phyloP scores from a whole-genome alignment of 2,113 vertebrate species.

The Sterna hirundo region DNA sequence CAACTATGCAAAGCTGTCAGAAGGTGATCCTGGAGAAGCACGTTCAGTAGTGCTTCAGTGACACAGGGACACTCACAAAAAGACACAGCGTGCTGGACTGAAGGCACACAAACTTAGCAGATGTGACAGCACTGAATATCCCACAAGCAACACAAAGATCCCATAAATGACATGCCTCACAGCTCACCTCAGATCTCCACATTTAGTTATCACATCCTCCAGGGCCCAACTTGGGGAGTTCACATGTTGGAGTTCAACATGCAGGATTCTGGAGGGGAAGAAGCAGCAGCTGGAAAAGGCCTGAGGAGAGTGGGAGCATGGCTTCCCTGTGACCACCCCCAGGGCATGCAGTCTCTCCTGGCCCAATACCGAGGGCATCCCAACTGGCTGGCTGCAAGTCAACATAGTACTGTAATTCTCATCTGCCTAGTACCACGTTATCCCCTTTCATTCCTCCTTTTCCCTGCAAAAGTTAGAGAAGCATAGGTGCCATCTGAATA shows the following conservation, averaged over 20 bases:
- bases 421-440: neutral
- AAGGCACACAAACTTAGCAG: neutral
- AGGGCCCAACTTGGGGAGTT: neutral
- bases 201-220: neutral
- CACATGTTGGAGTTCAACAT: neutral
- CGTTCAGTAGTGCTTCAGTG: neutral
- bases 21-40: neutral
- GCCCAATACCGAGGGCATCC: neutral
- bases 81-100: neutral
- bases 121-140: neutral
- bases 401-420: neutral
- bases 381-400: neutral
- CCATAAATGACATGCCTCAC: neutral
- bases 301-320: neutral
- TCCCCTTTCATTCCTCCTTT: neutral
- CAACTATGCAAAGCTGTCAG: neutral
- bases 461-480: neutral
- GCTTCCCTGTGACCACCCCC: neutral
- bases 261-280: neutral
- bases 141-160: neutral
- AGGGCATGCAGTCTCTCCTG: neutral
- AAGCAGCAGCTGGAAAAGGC: neutral
- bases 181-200: neutral
- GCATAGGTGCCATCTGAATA: neutral
- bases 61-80: neutral